Base-by-base conservation (phyloP, 92 coral and sea anemone species). In the Isaurus tuberculatus region DNA sequence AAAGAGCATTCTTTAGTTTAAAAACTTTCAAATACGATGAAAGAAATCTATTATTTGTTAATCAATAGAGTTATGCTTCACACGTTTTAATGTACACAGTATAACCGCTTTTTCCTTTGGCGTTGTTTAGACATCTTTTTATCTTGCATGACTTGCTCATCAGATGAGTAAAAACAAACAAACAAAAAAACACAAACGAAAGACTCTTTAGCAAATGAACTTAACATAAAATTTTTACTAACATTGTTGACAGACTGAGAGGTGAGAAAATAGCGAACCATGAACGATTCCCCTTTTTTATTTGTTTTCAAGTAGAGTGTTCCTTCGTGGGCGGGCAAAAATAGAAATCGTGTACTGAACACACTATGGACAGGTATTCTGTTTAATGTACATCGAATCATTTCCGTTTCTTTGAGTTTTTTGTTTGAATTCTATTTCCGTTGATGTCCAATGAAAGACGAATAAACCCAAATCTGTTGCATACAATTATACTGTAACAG, bases 291-390 rank as follows among this genome's bases (percentile, higher is more conserved):
- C 25, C 9, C 26, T n/a, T 3, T 20, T 2, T 17, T 0, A 19
- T n/a, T 55, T 55, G 9, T 3, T 46, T 11, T 8, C 11, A 55
- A 55, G 22, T 5, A 55, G 26, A 55, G 6, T 55, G 63, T 55
- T n/a, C 63, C 82, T 33, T 77, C 82, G 82, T 77, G 82, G 70
- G 82, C 82, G 82, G 82, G 69, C 82, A 31, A 77, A 77, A 74
- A 28, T 53, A 20, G 9, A 32, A 44, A 74, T 53, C 51, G 10
- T 55, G 26, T 20, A 33, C 36, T 20, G 33, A 32, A 22, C 32
- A 75, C 57, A 34, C 22, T 30, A 15, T 60, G 17, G 29, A 37
- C 67, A 75, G 46, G 44, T 27, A 28, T 65, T 22, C 82, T 77
- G 82, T 37, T 77, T 77, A 77, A 77, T 77, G 82, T 77, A 77